Percentiles rank a stretch among this genome's conserved stretches.
These are phyloP conservation scores for Drosophila kepulauana DNA, from an alignment of 1,140 invertebrate genomes.

Conservation along the genomic window DNA sequence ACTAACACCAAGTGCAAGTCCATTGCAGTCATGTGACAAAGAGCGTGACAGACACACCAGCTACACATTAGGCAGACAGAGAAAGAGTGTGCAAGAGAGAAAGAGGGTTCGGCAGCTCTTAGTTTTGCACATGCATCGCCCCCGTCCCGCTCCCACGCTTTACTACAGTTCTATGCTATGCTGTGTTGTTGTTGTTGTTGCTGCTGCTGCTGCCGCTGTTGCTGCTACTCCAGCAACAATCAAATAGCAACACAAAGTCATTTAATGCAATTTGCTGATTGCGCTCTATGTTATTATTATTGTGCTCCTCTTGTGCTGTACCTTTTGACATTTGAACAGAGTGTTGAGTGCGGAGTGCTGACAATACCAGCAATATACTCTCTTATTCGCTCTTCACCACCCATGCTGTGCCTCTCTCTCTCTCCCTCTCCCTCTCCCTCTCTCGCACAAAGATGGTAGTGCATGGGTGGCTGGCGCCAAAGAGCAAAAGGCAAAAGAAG, in stretches of 20 bases:
- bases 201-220: constrained; percentile 19
- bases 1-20: not conserved
- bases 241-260: constrained; percentile 73
- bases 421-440: not conserved
- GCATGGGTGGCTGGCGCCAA: constrained; percentile 51
- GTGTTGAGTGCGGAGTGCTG: constrained; percentile 48
- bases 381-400: not conserved
- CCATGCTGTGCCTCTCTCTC: no score
- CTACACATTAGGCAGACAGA: not conserved
- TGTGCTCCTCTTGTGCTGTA: constrained; percentile 34
- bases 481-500: constrained; percentile 59
- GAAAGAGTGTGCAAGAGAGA: constrained; percentile 3
- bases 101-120: not conserved
- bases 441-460: constrained; percentile 19
- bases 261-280: constrained; percentile 80
- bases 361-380: constrained; percentile 42
- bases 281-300: constrained; percentile 64
- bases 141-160: not conserved
- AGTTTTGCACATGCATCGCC: not conserved
- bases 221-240: constrained; percentile 33
- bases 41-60: constrained; percentile 38
- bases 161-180: constrained; percentile 11
- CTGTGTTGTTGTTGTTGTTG: constrained; percentile 1
- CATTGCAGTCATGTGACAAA: constrained; percentile 53
- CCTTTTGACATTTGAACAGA: constrained; percentile 70